phyloP scores from a whole-genome alignment of 1,140 invertebrate species.

The Probaryconus sp. region DNA sequence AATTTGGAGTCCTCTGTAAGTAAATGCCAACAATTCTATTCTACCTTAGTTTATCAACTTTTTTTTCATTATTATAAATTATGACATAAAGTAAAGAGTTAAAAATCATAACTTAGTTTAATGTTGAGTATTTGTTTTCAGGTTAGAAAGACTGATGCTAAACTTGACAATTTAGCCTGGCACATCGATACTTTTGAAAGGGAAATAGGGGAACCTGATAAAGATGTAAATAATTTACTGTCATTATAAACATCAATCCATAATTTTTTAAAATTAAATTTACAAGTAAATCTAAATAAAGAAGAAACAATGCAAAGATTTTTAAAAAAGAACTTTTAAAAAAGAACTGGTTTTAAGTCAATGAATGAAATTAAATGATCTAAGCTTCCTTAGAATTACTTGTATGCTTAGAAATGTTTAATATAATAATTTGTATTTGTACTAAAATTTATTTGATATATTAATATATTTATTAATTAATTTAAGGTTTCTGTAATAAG shows the following conservation, averaged over 20 bases:
- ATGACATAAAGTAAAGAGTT: no score
- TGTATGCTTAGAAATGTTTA: no score
- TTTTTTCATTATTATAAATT: neutral
- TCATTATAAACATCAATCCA: constrained; percentile 23
- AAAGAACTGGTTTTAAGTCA: no score
- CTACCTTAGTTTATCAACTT: no score
- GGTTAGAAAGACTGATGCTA: constrained; percentile 74
- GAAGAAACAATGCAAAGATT: constrained; percentile 2
- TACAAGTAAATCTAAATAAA: neutral
- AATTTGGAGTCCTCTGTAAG: constrained; percentile 71
- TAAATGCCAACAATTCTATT: no score
- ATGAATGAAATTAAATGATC: no score
- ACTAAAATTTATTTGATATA: constrained; percentile 6
- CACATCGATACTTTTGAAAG: constrained; percentile 77
- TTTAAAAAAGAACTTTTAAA: constrained; percentile 21
- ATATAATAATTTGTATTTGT: neutral
- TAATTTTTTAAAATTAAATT: constrained; percentile 4
- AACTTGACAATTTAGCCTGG: constrained; percentile 75
- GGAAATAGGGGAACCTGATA: constrained; percentile 73
- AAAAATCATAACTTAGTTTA: neutral
- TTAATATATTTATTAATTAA: neutral
- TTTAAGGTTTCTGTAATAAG: constrained; percentile 77
- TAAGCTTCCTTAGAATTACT: no score
- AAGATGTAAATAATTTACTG: constrained; percentile 63
- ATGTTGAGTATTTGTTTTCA: constrained; percentile 45